phyloP scores from a whole-genome alignment of 2,797 vertebrate species.

The Cynopterus sphinx region DNA sequence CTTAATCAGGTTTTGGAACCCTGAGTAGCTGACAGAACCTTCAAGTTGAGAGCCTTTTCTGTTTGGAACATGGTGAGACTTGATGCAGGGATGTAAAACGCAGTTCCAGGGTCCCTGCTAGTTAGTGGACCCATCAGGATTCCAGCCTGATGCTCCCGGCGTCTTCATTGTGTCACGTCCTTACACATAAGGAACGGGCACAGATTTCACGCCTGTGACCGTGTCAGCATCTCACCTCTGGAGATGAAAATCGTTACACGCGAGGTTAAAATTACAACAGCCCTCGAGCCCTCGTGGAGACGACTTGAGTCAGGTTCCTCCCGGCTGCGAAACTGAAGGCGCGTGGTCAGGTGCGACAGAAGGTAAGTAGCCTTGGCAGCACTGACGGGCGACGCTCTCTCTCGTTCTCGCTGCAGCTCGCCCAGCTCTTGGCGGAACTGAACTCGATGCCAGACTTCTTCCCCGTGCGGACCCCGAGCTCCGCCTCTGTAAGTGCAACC shows the following conservation, averaged over 20 bases:
- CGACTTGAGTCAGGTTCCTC: background rate
- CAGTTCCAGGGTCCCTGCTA: background rate
- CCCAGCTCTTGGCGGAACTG: conserved; percentile 94
- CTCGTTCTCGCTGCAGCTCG: conserved; percentile 88
- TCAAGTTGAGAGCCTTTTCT: background rate
- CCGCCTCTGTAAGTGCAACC: conserved; percentile 86
- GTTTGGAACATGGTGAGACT: background rate
- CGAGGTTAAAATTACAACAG: background rate
- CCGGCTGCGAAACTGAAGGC: background rate
- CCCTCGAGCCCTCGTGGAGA: background rate
- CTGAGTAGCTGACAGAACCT: background rate
- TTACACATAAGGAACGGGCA: background rate
- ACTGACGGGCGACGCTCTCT: background rate
- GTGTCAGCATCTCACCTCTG: background rate
- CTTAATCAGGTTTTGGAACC: background rate
- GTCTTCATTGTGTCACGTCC: background rate
- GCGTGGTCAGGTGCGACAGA: background rate
- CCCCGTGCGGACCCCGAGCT: conserved; percentile 84
- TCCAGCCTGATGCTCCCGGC: background rate
- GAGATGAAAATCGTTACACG: background rate
- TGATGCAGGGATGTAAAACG: background rate
- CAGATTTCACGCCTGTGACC: background rate
- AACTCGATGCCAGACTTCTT: conserved; percentile 91
- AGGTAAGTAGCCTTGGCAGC: background rate
- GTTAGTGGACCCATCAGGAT: background rate